Evolutionary conservation across 2,113 vertebrate species (phyloP).

Genomic region (Mesembrinibis cayennensis): DNA sequence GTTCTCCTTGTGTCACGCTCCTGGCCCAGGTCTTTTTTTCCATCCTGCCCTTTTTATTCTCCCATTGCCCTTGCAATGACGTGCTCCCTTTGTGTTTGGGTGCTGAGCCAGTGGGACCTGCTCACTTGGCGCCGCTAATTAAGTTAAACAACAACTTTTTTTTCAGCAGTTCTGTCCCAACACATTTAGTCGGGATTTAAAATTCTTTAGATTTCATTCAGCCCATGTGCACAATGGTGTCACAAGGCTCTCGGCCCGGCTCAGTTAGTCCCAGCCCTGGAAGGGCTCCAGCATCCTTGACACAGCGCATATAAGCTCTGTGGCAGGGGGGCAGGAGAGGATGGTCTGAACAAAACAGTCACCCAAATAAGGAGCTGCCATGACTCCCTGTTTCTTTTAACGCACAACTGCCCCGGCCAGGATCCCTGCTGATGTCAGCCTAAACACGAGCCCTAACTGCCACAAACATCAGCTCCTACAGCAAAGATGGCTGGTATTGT

Average conservation of each 20-base stretch:
- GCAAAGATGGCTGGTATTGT: not conserved
- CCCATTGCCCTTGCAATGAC: not conserved
- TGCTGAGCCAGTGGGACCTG: constrained; percentile 46
- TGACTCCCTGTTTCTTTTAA: not conserved
- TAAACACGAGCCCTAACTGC: not conserved
- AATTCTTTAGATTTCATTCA: constrained; percentile 60
- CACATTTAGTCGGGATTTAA: constrained; percentile 46
- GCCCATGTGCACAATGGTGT: not conserved
- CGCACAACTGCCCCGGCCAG: not conserved
- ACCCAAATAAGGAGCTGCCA: constrained; percentile 33
- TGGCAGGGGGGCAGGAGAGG: not conserved
- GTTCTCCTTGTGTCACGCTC: constrained; percentile 37
- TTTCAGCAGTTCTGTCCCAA: not conserved
- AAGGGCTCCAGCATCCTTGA: constrained; percentile 37
- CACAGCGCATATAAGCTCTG: not conserved
- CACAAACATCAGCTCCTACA: not conserved
- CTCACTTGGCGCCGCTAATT: not conserved
- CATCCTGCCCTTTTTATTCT: constrained; percentile 50
- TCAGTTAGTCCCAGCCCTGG: constrained; percentile 42
- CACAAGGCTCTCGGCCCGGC: not conserved
- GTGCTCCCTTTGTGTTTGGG: not conserved
- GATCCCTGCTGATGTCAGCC: not conserved
- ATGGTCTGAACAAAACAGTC: not conserved
- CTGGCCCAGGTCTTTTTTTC: constrained; percentile 47
- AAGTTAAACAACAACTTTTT: constrained; percentile 20